Conservation (phyloP, 2,888 invertebrate genomes). For the Drosophila tanythrix region DNA sequence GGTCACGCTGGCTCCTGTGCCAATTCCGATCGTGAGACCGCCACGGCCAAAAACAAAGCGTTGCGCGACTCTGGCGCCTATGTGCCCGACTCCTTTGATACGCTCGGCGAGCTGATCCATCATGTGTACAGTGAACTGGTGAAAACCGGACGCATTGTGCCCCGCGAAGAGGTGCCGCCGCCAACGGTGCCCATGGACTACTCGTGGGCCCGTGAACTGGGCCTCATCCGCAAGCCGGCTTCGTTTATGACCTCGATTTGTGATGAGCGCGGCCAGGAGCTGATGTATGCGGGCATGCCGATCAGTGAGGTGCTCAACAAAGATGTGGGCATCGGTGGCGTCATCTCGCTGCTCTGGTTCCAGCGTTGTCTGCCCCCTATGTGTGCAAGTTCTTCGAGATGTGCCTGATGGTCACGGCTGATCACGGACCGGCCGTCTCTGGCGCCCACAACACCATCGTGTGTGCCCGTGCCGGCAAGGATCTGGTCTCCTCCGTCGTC, state of each 20-base stretch:
- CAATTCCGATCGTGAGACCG: constrained; percentile 96
- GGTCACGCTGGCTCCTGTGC: constrained; percentile 99
- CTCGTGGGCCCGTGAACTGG: constrained; percentile 98
- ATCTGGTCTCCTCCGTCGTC: constrained; percentile 97
- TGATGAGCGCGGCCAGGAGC: constrained; percentile 98
- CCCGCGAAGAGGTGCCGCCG: constrained; percentile 96
- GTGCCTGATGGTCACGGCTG: constrained; percentile 99
- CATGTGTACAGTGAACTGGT: constrained; percentile 92
- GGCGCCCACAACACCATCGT: constrained; percentile 99
- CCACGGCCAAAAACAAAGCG: constrained; percentile 95
- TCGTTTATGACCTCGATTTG: constrained; percentile 99
- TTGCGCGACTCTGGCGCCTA: constrained; percentile 93
- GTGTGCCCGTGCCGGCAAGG: constrained; percentile 98
- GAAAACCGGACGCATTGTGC: constrained; percentile 92
- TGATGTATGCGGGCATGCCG: constrained; percentile 97
- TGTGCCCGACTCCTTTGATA: constrained; percentile 97
- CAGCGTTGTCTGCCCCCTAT: constrained; percentile 97
- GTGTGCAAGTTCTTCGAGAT: constrained; percentile 99
- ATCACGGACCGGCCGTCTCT: constrained; percentile 99
- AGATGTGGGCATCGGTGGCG: constrained; percentile 98
- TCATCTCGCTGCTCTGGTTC: constrained; percentile 99
- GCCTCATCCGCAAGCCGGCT: constrained; percentile 98
- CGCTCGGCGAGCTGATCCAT: constrained; percentile 91
- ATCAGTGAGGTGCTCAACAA: constrained; percentile 95
- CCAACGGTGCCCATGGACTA: constrained; percentile 99